These are phyloP conservation scores for Polypedilum pembai DNA, from an alignment of 1,140 invertebrate genomes.

Conservation along the genomic window DNA sequence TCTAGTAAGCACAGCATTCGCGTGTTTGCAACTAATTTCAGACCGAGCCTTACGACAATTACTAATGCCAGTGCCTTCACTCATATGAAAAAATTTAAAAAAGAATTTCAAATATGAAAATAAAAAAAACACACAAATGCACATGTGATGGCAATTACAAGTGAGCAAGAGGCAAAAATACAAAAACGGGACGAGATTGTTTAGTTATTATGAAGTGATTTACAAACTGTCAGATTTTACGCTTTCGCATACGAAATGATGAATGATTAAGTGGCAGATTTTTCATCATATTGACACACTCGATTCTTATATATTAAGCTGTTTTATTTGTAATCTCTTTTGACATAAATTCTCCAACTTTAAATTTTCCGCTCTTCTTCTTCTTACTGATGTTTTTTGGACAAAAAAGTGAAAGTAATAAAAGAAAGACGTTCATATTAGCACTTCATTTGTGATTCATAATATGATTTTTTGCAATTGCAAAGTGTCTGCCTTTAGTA, in stretches of 20 bases:
- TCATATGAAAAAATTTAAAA: neutral
- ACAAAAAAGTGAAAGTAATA: too few relatives aligned
- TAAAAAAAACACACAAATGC: neutral
- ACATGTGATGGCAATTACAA: neutral
- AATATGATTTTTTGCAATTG: too few relatives aligned
- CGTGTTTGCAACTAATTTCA: neutral
- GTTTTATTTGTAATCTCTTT: too few relatives aligned
- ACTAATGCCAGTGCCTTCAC: slow-evolving; percentile 4
- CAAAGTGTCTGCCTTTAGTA: too few relatives aligned
- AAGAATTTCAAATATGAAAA: slow-evolving; percentile 13
- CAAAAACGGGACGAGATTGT: neutral
- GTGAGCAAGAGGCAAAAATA: neutral
- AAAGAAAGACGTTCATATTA: too few relatives aligned
- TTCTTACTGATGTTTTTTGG: too few relatives aligned
- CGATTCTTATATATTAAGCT: too few relatives aligned
- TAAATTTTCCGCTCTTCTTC: too few relatives aligned
- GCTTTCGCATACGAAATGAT: neutral
- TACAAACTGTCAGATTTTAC: slow-evolving; percentile 15
- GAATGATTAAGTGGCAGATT: neutral
- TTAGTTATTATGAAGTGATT: neutral
- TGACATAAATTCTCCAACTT: too few relatives aligned
- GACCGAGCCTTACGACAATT: neutral
- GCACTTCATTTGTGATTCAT: too few relatives aligned
- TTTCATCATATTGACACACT: slow-evolving; percentile 4
- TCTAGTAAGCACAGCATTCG: neutral